Base-by-base conservation (phyloP, 92 coral and sea anemone genomes). In the Hydrozoanthus gracilis region DNA sequence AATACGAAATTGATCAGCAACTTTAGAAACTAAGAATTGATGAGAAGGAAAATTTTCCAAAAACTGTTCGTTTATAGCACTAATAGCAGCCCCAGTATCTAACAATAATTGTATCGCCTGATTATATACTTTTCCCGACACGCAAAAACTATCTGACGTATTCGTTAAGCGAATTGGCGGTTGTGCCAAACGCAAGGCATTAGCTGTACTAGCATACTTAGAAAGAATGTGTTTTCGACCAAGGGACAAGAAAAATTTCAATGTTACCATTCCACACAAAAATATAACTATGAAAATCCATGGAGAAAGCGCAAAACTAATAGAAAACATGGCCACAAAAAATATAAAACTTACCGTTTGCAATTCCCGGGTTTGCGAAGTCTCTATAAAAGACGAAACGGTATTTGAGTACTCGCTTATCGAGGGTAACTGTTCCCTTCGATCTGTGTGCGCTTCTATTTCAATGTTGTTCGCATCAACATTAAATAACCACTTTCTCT, bases 141-240 rank as follows among this genome's bases (percentile, higher is more conserved):
- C 49, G 5, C 13, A 54, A 8, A 75, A 75, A 54, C 79, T 75
- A 75, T 75, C 79, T 75, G 15, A 8, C 51, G 61, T 61, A 15
- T 44, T 17, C 12, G 51, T 54, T 75, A 75, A 48, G 20, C 51
- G 13, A 74, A 74, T 48, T 27, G n/a, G 49, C 44, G 49, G 79
- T 74, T n/a, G 49, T 10, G 17, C 44, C 14, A 49, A 54, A 10
- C 51, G 47, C 3, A 35, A 58, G 49, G 44, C 47, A 50, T 6
- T 74, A n/a, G 56, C 8, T 75, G 61, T 51, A 51, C 12, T 18
- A 67, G 72, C 35, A 18, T 11, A 14, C 44, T n/a, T 16, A 17
- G 6, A 11, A 17, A 17, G 16, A 65, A 16, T 65, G 17, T 10
- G 39, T 65, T 65, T 65, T 65, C 39, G 71, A 16, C 20, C 71